Base-by-base conservation (phyloP, 2,888 invertebrate genomes). In the Sclerodermus sp. region DNA sequence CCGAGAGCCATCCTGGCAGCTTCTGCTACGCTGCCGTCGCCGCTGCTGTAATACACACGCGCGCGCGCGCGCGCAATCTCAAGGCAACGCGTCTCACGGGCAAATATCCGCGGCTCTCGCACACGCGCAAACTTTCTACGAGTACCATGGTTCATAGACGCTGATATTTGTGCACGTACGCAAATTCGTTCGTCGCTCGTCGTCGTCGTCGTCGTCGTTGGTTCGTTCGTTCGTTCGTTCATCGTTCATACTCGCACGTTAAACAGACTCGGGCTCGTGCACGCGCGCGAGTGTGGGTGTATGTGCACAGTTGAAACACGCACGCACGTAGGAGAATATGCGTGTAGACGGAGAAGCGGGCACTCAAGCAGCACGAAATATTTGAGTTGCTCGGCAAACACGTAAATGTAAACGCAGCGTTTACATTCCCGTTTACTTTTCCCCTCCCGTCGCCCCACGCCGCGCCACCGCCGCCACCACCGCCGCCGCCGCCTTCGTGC, bases 371-470 rank as follows among this genome's bases (percentile, higher is more conserved):
- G 61, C 57, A 66, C 74, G 76, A 76, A 76, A 76, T 76, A 76
- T 77, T 76, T 76, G 77, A 76, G 75, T 74, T 75, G 67, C 69
- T 73, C 63, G 62, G 70, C 72, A 77, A 77, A 77, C 75, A 77
- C 70, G 75, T 73, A 65, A 75, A 77, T 76, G 77, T 74, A 77
- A 77, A 76, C 77, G 68, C 70, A 58, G 62, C 67, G 74, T 73
- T 74, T 76, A 73, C 73, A 70, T 61, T 70, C 66, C 48, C 76
- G 77, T 77, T 76, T 76, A 71, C 76, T 76, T 74, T 76, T 67
- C 72, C 65, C 68, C 65, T 69, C 64, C 66, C n/a, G n/a, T n/a
- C n/a, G n/a, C n/a, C 41, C 50, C 45, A 43, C 32, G 43, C 42
- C 30, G 50, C 48, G 34, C n/a, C n/a, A n/a, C n/a, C n/a, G n/a